These are phyloP conservation scores for Oreonectes daqikongensis DNA, from an alignment of 2,797 vertebrate genomes.

Conservation along the genomic window DNA sequence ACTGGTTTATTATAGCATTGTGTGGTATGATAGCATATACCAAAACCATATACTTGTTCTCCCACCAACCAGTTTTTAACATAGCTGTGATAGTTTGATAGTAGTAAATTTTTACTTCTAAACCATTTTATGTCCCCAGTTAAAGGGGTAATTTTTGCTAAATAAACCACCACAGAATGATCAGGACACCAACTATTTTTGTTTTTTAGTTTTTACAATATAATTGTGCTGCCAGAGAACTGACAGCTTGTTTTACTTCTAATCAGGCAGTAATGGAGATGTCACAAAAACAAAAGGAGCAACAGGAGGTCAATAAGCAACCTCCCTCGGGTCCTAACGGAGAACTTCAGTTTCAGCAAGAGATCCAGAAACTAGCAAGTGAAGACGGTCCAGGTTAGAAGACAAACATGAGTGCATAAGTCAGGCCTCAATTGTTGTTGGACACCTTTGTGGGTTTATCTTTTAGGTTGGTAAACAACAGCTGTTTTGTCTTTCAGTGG, in stretches of 20 bases:
- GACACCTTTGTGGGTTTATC: not conserved
- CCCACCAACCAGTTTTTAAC: too few species aligned
- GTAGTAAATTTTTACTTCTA: too few species aligned
- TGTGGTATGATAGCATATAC: too few species aligned
- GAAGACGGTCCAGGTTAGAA: slow-evolving; percentile 58
- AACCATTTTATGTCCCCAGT: too few species aligned
- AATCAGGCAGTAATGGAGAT: slow-evolving; percentile 85
- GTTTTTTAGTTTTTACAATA: not conserved
- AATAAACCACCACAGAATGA: too few species aligned
- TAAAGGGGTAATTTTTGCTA: too few species aligned
- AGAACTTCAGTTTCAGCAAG: slow-evolving; percentile 78
- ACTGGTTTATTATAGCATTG: too few species aligned
- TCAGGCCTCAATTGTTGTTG: not conserved
- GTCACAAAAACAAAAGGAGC: slow-evolving; percentile 84
- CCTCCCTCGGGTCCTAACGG: slow-evolving; percentile 75
- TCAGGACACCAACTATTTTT: not conserved
- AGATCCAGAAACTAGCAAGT: slow-evolving; percentile 62
- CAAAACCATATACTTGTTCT: too few species aligned
- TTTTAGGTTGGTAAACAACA: not conserved
- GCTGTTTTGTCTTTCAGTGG: slow-evolving; percentile 58
- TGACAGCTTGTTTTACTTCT: not conserved
- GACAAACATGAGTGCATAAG: not conserved
- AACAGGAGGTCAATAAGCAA: slow-evolving; percentile 66
- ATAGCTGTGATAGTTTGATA: too few species aligned
- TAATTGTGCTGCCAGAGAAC: not conserved